Conservation (phyloP, 2,888 invertebrate genomes). For the Globia sparganii region DNA sequence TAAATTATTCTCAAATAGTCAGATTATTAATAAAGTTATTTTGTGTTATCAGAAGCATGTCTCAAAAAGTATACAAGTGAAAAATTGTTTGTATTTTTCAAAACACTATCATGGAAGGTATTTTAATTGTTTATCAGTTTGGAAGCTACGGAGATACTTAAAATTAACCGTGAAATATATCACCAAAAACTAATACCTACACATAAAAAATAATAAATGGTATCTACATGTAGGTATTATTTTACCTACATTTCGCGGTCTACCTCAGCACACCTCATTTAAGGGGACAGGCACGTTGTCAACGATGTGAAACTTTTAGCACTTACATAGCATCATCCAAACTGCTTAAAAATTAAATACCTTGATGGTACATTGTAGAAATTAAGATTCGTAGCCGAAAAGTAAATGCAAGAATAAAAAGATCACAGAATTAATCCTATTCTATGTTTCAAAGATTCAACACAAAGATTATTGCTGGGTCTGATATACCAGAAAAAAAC, state of each 20-base stretch:
- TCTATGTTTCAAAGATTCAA: not conserved
- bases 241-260: not conserved
- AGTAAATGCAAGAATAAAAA: slow-evolving; percentile 43
- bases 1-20: not conserved
- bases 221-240: not conserved
- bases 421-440: slow-evolving; percentile 19
- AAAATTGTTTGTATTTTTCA: not conserved
- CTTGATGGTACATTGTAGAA: not conserved
- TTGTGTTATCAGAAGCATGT: slow-evolving; percentile 19
- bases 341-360: not conserved
- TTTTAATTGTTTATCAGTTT: not conserved
- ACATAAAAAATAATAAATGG: too few relatives aligned
- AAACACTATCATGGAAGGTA: not conserved
- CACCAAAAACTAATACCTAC: too few relatives aligned
- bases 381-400: not conserved
- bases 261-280: not conserved
- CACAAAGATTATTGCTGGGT: slow-evolving; percentile 10
- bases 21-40: slow-evolving; percentile 17
- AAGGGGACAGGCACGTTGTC: not conserved
- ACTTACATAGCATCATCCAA: not conserved
- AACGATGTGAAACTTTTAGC: not conserved
- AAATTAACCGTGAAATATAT: not conserved
- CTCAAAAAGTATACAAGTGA: not conserved
- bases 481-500: not conserved
- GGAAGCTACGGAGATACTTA: not conserved